These are phyloP conservation scores for Alligator mississippiensis DNA, from an alignment of 2,113 vertebrate genomes.

Conservation along the genomic window DNA sequence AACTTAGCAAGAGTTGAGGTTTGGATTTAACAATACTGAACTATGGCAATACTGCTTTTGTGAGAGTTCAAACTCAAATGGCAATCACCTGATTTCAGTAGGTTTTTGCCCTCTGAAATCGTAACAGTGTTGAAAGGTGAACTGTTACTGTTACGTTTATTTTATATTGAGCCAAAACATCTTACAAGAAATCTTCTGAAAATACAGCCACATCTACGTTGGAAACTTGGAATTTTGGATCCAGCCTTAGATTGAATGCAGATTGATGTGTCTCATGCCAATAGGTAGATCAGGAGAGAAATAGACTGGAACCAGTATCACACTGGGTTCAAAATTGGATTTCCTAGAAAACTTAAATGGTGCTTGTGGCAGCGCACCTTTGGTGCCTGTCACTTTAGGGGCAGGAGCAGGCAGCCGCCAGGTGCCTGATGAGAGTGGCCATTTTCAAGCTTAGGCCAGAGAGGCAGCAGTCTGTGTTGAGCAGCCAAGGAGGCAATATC, in stretches of 20 bases:
- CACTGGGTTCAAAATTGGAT: too few relatives aligned
- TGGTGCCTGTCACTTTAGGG: too few relatives aligned
- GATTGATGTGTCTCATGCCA: not conserved
- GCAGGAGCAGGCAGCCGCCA: too few relatives aligned
- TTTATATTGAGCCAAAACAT: not conserved
- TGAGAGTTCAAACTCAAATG: not conserved
- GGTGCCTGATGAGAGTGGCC: too few relatives aligned
- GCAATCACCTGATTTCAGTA: not conserved
- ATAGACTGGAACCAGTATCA: not conserved
- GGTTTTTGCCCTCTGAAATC: not conserved
- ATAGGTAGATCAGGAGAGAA: not conserved
- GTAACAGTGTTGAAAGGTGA: not conserved
- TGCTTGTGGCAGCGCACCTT: too few relatives aligned
- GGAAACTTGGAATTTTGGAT: not conserved
- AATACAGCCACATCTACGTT: not conserved
- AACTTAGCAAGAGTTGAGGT: not conserved
- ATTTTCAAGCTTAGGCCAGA: too few relatives aligned
- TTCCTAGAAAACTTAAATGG: not conserved
- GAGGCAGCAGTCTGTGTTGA: too few relatives aligned
- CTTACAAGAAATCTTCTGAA: not conserved
- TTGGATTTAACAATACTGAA: not conserved
- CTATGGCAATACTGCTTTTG: not conserved
- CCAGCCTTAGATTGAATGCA: fast-evolving
- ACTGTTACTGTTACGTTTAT: not conserved
- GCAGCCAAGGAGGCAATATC: too few relatives aligned